Percentiles rank a stretch among this genome's conserved stretches.
Conservation (phyloP, 1,140 invertebrate genomes). For the Popillia japonica region DNA sequence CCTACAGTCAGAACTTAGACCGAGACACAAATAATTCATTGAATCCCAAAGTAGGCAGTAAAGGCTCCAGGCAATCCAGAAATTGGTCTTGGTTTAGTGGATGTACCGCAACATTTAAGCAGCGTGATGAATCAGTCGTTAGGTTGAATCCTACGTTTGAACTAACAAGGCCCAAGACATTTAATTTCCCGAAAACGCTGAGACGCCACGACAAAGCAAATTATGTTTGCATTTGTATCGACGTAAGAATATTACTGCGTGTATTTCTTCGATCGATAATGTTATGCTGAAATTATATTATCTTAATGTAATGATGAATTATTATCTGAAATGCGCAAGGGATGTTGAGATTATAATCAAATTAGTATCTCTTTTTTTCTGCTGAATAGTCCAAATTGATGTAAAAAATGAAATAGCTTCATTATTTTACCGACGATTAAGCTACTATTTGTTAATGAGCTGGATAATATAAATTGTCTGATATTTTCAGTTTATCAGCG, state of each 20-base stretch:
- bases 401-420: too few species aligned
- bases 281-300: background rate
- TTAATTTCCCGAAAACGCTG: conserved; percentile 26
- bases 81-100: conserved; percentile 34
- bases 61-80: conserved; percentile 30
- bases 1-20: conserved; percentile 17
- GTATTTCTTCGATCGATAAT: conserved; percentile 6
- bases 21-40: conserved; percentile 32
- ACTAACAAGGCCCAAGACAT: conserved; percentile 31
- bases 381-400: too few species aligned
- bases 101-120: conserved; percentile 34
- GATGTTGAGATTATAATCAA: background rate
- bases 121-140: conserved; percentile 25
- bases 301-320: background rate
- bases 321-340: background rate
- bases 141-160: conserved; percentile 13
- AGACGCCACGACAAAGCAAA: conserved; percentile 15
- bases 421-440: too few species aligned
- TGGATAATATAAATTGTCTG: background rate
- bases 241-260: background rate
- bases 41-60: conserved; percentile 31
- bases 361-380: too few species aligned
- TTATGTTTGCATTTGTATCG: conserved; percentile 25
- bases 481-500: background rate
- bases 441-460: too few species aligned